A percentile compares a stretch with the other conserved stretches of the same genome.
These are phyloP conservation scores for Drosophila mimetica DNA, from an alignment of 2,888 invertebrate genomes.

Conservation along the genomic window DNA sequence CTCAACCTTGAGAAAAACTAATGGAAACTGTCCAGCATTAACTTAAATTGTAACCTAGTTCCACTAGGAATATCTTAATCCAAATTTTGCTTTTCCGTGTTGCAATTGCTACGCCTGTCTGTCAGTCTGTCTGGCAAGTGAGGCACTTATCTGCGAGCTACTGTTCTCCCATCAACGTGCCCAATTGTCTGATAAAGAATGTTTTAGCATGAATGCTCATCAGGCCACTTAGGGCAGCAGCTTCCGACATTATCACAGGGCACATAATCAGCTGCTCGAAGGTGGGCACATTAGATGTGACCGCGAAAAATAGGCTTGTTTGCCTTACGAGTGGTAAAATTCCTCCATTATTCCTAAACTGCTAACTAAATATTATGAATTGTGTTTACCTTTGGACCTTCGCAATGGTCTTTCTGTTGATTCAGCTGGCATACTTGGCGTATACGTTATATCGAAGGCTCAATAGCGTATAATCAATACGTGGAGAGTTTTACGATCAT, in stretches of 20 bases:
- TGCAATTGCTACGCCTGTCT: conserved; percentile 9
- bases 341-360: conserved; percentile 19
- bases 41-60: conserved; percentile 17
- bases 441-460: not conserved
- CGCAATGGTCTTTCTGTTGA: conserved; percentile 30
- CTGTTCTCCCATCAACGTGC: conserved; percentile 4
- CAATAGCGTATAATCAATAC: conserved; percentile 22
- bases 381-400: conserved; percentile 42
- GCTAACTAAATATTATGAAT: conserved; percentile 20
- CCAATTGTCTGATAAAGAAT: conserved; percentile 40
- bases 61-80: conserved; percentile 13
- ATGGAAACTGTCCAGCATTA: not conserved
- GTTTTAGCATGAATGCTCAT: conserved; percentile 22
- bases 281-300: not conserved
- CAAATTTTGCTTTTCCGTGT: conserved; percentile 14
- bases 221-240: conserved; percentile 27
- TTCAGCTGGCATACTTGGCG: conserved; percentile 29
- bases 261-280: conserved; percentile 2
- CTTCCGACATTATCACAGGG: conserved; percentile 20
- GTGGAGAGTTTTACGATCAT: conserved; percentile 16
- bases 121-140: not conserved
- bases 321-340: conserved; percentile 28
- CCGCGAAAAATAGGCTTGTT: conserved; percentile 30
- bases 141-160: conserved; percentile 21
- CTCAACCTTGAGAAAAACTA: not conserved